Base-by-base conservation (phyloP, 1,140 invertebrate genomes). In the Listronotus bonariensis region DNA sequence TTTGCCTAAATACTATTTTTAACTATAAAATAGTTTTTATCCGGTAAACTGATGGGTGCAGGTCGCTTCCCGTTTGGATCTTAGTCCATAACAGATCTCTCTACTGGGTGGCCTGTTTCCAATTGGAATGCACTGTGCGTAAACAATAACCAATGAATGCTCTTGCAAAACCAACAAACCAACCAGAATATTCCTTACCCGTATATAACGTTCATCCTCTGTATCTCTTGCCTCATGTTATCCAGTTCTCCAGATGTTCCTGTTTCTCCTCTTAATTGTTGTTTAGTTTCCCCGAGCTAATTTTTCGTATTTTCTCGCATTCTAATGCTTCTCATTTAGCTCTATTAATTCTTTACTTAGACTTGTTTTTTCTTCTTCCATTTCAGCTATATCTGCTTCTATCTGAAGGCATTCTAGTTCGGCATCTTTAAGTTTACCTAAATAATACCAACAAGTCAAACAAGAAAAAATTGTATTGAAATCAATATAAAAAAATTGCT, bases 231-330 rank as follows among this genome's bases (percentile, higher is more conserved):
- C 77, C 85, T 89, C 89, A 93, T 91, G 12, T 80, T 79, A 8
- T 85, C 85, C 48, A 91, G 84, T 76, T 91, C 90, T 1, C 88
- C 87, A 17, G 78, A 82, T n/a, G 80, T 78, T n/a, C 83, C 82
- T 55, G 85, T 83, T 61, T 89, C 88, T 41, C 85, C 80, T 60
- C 87, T 85, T 6, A 90, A 82, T 63, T 82, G 85, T 71, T 83
- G 84, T 63, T 87, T 86, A 0, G 88, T 84, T 74, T 92, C n/a
- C 89, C 41, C 84, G 82, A 3, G 88, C 86, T 66, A 91, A 73
- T 73, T 89, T 84, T 48, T 87, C 84, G n/a, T 79, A 92, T 92
- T 71, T 90, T 89, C 70, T 92, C 88, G 91, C 91, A 93, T 6
- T 87, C 86, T 8, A 92, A 78, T 40, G 84, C 82, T 77, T 92